Evolutionary conservation across 2,113 vertebrate species (phyloP), one percentile per base, ranked within the genome.

Genomic region (Lonchura striata): DNA sequence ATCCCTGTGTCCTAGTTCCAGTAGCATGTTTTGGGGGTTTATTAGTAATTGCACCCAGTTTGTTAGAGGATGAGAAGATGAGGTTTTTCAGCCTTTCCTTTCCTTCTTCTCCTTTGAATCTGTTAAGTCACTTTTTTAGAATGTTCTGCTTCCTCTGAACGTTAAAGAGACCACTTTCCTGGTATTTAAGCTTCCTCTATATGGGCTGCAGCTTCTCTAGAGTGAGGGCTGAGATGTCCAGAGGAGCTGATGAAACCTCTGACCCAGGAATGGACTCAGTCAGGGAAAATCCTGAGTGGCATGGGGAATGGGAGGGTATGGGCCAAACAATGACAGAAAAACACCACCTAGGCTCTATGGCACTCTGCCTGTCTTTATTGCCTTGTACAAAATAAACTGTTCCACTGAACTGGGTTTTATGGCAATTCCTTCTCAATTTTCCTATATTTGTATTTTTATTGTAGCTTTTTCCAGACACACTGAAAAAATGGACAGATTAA

Each of bases 371-470:
- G 19, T 59, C 89, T 78, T 92, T 68, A 91, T 88, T 54, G 75
- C 70, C 28, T 61, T 23, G 11, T 7, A 50, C 39, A 83, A 91
- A 87, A 85, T 41, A 65, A 86, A 70, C 71, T 25, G 46, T 76
- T 94, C 65, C 86, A 71, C 53, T 86, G 63, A 96, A 68, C 74
- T 44, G 56, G 11, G 19, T 13, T 92, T 95, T 86, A 87, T 93
- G 52, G 63, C 74, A 92, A 92, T 85, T 89, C 69, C 74, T 87
- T 65, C 80, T 85, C n/a, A 31, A 22, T 85, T 93, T 82, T 64
- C 60, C 39, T n/a, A 0, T 56, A 46, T 83, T 75, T 90, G 44
- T 78, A 28, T 61, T 91, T 95, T 86, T 27, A 31, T 17, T 77
- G 71, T 87, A 86, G 54, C 75, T 84, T 35, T 57, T 93, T 60